A percentile compares a stretch with the other conserved stretches of the same genome.
phyloP scores from a whole-genome alignment of 2,113 vertebrate genomes.

The Lanius ludovicianus region DNA sequence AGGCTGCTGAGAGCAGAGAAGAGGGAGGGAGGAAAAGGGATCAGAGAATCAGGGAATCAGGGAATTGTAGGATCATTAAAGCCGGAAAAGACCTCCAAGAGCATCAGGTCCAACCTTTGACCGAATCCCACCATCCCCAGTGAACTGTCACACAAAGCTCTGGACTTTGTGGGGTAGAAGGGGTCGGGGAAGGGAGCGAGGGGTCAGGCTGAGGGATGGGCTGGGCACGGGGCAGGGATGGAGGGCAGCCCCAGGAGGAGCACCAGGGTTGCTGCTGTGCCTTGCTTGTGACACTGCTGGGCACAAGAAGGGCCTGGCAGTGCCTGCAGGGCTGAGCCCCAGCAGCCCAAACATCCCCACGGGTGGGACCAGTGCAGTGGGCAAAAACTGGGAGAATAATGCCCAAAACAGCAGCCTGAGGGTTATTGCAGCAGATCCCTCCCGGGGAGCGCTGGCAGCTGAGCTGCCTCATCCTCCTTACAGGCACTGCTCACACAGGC shows the following conservation, averaged over 20 bases:
- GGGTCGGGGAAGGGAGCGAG: not conserved
- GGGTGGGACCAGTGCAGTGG: not conserved
- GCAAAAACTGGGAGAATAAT: not conserved
- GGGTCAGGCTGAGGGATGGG: not conserved
- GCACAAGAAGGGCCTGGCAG: not conserved
- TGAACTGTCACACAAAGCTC: rapidly evolving
- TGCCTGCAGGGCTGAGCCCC: not conserved
- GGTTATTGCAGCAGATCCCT: not conserved
- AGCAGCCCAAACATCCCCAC: not conserved
- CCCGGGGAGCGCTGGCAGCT: not conserved
- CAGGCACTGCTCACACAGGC: not conserved
- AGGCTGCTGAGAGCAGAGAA: not conserved
- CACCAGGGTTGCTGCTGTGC: not conserved
- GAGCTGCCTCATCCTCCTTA: not conserved
- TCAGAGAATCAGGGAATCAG: too few relatives aligned
- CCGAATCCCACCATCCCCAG: not conserved
- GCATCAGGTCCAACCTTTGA: not conserved
- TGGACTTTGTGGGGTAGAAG: not conserved
- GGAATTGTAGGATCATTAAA: not conserved
- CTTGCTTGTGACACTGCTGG: not conserved
- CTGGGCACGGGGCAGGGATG: not conserved
- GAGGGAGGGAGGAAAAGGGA: not conserved
- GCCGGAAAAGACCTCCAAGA: not conserved
- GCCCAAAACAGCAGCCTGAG: not conserved
- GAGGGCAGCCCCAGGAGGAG: not conserved